Conservation (phyloP, 2,113 vertebrate genomes). For the Myocastor coypus region DNA sequence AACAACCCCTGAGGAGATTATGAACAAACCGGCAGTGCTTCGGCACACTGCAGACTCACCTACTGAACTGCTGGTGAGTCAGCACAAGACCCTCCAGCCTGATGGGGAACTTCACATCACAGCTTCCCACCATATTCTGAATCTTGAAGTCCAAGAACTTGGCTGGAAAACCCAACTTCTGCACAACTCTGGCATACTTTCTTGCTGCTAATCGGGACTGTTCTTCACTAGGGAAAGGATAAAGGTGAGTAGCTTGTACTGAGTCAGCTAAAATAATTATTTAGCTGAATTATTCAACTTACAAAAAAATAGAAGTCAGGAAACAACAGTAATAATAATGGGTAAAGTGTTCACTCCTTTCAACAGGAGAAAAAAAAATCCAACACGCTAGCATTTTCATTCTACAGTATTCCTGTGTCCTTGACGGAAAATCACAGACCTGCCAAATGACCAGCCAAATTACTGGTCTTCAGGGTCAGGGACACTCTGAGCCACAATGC, state of each 20-base stretch:
- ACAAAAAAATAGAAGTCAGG: background rate
- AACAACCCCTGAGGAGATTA: background rate
- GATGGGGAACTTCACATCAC: slow-evolving; percentile 99
- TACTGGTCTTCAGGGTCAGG: background rate
- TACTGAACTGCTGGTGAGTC: slow-evolving; percentile 99
- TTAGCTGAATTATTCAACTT: background rate
- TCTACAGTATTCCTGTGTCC: background rate
- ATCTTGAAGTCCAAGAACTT: slow-evolving; percentile 99
- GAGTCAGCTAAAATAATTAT: background rate
- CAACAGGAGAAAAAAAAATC: background rate
- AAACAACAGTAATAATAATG: background rate
- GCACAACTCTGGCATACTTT: slow-evolving; percentile 98
- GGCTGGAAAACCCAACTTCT: slow-evolving; percentile 98
- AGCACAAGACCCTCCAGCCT: slow-evolving; percentile 97
- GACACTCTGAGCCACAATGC: background rate
- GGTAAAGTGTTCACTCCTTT: background rate
- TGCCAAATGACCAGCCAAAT: background rate
- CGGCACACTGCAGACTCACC: slow-evolving; percentile 84
- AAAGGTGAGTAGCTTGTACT: background rate
- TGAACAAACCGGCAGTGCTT: background rate
- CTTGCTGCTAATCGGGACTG: slow-evolving; percentile 97
- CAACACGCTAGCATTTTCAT: background rate
- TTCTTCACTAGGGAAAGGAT: slow-evolving; percentile 91
- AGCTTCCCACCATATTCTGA: slow-evolving; percentile 99
- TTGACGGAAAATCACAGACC: background rate